Evolutionary conservation across 2,113 vertebrate genomes (phyloP), one percentile per base, ranked within the genome.

Genomic region (Castor canadensis): DNA sequence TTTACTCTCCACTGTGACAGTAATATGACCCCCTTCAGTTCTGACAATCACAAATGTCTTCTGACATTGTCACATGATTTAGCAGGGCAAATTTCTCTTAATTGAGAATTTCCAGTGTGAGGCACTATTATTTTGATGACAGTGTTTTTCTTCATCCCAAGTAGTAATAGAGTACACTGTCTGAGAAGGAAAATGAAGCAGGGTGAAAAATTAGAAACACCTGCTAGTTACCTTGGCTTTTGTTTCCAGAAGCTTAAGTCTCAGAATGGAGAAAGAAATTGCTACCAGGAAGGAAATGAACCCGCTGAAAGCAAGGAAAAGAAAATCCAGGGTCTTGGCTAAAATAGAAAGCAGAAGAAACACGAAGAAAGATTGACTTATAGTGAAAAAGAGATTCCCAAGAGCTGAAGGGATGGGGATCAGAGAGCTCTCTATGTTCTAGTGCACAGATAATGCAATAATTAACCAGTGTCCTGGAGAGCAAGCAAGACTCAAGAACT

Each of bases 391-490:
- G 13, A 83, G 56, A 49, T 80, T 52, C 0, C 26, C 52, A 1
- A 22, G 47, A 9, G n/a, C 49, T 45, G 30, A 75, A 19, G 9
- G 9, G 28, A 80, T 35, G 0, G 24, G 19, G 62, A 35, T 10
- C 6, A 58, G 32, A 81, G 24, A 67, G 32, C 9, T 49, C 9
- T 43, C 40, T 69, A 0, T 3, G 4, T 81, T 89, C 5, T 17
- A 64, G 9, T 85, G 30, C 35, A 76, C n/a, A 32, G 1, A 1
- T 0, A 40, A 56, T 45, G 1, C 4, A 15, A 0, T 67, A 16
- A 35, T 20, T 19, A 20, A 6, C 6, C 7, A 69, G 1, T 35
- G 7, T 0, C 10, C 9, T 19, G 19, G 5, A 49, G 6, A 32
- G 9, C 3, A 85, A 40, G 13, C 38, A 54, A 43, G 38, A 72